Percentiles rank a stretch among this genome's conserved stretches.
Conservation (phyloP, 1,140 invertebrate species). For the Ceratoteleas bidentatus region DNA sequence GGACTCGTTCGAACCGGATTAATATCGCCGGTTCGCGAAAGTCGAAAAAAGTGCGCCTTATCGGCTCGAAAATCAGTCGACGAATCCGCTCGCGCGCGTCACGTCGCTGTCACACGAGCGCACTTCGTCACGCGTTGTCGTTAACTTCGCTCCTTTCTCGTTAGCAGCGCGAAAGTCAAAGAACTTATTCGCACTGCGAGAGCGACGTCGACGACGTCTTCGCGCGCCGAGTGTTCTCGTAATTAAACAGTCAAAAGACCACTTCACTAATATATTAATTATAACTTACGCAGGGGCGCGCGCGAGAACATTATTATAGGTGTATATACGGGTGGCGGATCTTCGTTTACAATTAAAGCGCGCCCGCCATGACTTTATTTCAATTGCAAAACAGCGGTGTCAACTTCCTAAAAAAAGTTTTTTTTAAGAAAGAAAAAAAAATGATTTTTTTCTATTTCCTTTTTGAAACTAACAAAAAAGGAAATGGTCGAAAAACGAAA, state of each 20-base stretch:
- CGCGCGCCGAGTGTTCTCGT: conserved; percentile 35
- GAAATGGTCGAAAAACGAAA: too few relatives aligned
- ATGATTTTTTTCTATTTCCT: too few relatives aligned
- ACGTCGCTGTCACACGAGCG: neutral
- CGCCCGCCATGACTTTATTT: too few relatives aligned
- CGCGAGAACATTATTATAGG: conserved; percentile 23
- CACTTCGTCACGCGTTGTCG: conserved; percentile 21
- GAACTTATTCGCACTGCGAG: conserved; percentile 34
- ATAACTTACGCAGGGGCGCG: conserved; percentile 20
- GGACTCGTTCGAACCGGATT: too few relatives aligned
- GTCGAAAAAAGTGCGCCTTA: too few relatives aligned
- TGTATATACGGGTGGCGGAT: neutral
- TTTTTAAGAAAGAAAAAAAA: too few relatives aligned
- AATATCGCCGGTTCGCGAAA: too few relatives aligned
- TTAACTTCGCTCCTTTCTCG: conserved; percentile 44
- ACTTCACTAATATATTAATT: conserved; percentile 57
- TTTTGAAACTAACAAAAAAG: too few relatives aligned
- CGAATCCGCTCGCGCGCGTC: neutral
- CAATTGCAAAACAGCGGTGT: neutral
- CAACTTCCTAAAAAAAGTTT: too few relatives aligned
- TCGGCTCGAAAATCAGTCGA: neutral
- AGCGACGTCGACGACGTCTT: conserved; percentile 30
- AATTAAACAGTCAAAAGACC: conserved; percentile 59
- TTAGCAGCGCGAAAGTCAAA: conserved; percentile 43
- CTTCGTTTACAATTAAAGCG: conserved; percentile 3